Conservation (phyloP, 2,888 invertebrate species). For the Andrena bucephala region DNA sequence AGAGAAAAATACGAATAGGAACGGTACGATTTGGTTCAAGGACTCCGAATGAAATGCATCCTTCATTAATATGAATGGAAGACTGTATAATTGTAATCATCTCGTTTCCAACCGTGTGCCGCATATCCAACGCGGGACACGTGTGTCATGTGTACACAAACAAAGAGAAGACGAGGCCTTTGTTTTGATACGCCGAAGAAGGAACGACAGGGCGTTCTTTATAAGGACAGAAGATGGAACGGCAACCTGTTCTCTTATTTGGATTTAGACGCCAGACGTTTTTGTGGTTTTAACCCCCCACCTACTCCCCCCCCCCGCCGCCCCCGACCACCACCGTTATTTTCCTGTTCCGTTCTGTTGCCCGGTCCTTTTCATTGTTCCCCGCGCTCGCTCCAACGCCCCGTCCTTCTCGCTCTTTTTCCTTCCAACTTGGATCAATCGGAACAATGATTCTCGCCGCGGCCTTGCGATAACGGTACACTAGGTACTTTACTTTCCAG, state of each 20-base stretch:
- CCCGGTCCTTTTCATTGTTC: constrained; percentile 3
- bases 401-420: constrained; percentile 6
- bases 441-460: constrained; percentile 56
- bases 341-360: neutral
- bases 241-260: constrained; percentile 48
- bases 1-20: neutral
- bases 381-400: neutral
- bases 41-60: constrained; percentile 22
- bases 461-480: constrained; percentile 61
- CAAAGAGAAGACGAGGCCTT: constrained; percentile 34
- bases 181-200: constrained; percentile 28
- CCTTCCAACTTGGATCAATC: constrained; percentile 44
- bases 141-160: constrained; percentile 14
- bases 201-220: neutral
- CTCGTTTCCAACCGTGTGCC: constrained; percentile 21
- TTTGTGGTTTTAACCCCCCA: constrained; percentile 27
- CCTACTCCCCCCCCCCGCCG: neutral
- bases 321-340: too few relatives aligned
- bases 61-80: constrained; percentile 49
- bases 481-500: constrained; percentile 44
- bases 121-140: constrained; percentile 7
- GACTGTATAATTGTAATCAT: constrained; percentile 40
- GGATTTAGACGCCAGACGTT: constrained; percentile 39
- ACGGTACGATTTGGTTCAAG: constrained; percentile 30
- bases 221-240: constrained; percentile 24